phyloP scores from a whole-genome alignment of 2,113 vertebrate species.

The Pterocles burchelli region DNA sequence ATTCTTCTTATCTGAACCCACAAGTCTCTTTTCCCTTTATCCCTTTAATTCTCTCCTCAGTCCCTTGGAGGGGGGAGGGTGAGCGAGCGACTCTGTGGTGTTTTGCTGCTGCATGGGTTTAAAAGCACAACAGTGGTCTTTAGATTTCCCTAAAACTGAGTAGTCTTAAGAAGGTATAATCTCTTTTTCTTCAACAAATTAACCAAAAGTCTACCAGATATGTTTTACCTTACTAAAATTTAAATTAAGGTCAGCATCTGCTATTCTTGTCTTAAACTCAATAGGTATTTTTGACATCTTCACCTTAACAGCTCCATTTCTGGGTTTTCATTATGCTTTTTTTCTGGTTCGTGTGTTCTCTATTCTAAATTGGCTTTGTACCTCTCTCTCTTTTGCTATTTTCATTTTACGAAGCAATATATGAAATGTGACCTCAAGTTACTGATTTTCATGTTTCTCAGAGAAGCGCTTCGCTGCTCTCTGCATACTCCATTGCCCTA shows the following conservation, averaged over 20 bases:
- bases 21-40: too few relatives aligned
- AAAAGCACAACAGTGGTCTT: neutral
- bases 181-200: neutral
- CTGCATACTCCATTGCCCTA: slow-evolving; percentile 10
- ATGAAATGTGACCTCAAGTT: slow-evolving; percentile 13
- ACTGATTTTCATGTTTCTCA: neutral
- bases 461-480: neutral
- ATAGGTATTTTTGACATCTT: neutral
- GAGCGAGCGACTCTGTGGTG: too few relatives aligned
- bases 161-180: neutral
- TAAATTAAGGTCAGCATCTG: neutral
- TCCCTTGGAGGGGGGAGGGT: too few relatives aligned
- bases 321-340: neutral
- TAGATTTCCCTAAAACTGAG: neutral
- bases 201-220: neutral
- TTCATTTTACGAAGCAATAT: neutral
- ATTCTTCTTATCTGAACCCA: too few relatives aligned
- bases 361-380: neutral
- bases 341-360: neutral
- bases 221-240: neutral
- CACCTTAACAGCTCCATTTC: neutral
- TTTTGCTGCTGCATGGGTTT: too few relatives aligned
- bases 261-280: neutral
- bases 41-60: too few relatives aligned
- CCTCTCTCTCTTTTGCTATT: neutral